phyloP scores from a whole-genome alignment of 2,113 vertebrate species.

The Circaetus gallicus region DNA sequence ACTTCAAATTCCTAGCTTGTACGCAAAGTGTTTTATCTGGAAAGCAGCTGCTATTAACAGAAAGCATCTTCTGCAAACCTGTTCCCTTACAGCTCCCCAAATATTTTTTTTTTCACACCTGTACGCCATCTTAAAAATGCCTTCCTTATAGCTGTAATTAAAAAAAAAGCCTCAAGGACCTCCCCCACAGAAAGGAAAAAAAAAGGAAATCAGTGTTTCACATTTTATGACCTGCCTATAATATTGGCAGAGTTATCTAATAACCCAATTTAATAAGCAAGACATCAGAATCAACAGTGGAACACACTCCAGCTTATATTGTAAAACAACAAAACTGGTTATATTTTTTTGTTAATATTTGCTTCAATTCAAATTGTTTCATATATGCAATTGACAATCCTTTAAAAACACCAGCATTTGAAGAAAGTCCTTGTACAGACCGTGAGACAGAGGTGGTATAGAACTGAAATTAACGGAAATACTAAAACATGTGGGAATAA shows the following conservation, averaged over 20 bases:
- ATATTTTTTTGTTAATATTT: neutral
- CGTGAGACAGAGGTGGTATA: neutral
- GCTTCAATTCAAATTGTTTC: neutral
- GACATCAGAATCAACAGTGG: neutral
- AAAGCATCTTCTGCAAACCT: neutral
- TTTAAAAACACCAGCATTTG: neutral
- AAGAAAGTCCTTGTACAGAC: neutral
- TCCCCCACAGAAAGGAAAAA: neutral
- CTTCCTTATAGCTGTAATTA: neutral
- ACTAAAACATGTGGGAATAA: neutral
- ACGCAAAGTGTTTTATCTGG: neutral
- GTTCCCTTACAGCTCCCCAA: neutral
- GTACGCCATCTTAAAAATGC: neutral
- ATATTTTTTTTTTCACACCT: neutral
- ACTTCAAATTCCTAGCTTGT: neutral
- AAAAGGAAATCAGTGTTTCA: neutral
- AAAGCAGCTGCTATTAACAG: neutral
- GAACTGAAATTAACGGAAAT: neutral
- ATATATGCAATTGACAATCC: neutral
- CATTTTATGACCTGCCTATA: neutral
- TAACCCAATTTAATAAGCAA: neutral
- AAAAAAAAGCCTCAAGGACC: neutral
- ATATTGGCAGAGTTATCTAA: neutral
- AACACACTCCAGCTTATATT: neutral
- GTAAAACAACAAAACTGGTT: neutral